A percentile compares a stretch with the other conserved stretches of the same genome.
Conservation (phyloP, 2,113 vertebrate genomes). For the Coregonus clupeaformis region DNA sequence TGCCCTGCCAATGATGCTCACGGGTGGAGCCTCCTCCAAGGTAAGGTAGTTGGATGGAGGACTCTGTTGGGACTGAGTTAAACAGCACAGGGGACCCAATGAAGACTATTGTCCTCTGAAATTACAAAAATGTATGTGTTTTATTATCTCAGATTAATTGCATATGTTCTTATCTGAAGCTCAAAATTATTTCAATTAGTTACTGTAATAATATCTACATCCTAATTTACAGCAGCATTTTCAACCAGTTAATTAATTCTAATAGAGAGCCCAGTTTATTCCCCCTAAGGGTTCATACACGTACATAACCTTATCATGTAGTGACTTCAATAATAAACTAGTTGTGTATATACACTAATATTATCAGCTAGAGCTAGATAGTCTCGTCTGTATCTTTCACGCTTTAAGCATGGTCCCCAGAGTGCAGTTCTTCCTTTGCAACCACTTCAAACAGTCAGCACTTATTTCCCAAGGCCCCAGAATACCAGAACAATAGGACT, state of each 20-base stretch:
- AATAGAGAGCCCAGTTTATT: background rate
- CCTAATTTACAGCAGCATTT: background rate
- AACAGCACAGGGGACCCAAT: background rate
- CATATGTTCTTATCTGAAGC: background rate
- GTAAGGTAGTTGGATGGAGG: background rate
- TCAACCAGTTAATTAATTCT: conserved; percentile 5
- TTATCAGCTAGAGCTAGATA: conserved; percentile 16
- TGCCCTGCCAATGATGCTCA: background rate
- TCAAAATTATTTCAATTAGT: background rate
- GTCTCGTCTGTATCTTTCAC: conserved; percentile 22
- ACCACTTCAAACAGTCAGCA: conserved; percentile 50
- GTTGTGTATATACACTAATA: conserved; percentile 23
- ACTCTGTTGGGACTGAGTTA: background rate
- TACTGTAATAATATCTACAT: background rate
- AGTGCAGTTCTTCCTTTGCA: conserved; percentile 28
- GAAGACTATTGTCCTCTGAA: too few species aligned
- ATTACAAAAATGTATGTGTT: background rate
- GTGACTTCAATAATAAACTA: conserved; percentile 24
- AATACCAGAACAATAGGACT: conserved; percentile 23
- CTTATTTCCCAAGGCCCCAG: conserved; percentile 46
- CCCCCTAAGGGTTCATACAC: background rate
- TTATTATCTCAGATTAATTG: background rate
- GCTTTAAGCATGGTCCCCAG: conserved; percentile 38
- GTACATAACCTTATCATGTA: background rate
- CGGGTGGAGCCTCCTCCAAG: background rate